Evolutionary conservation across 2,888 invertebrate species (phyloP), one percentile per base, ranked within the genome.

Genomic region (Spisula solida): DNA sequence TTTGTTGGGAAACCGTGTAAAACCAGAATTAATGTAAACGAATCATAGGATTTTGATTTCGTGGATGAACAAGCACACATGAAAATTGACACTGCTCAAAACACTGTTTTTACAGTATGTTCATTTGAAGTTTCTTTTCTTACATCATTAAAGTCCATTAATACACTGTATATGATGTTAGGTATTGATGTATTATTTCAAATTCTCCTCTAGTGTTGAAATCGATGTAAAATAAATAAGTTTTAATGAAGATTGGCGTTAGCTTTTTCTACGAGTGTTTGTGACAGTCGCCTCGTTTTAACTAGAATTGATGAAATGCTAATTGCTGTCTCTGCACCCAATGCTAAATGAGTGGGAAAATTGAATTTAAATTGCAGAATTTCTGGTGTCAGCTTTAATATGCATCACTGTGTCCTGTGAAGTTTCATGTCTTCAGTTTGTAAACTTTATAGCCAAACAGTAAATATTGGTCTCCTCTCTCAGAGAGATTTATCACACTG

Each of bases 221-320:
- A 75, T 34, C 29, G 34, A 34, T 75, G 75, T 34, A 34, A 34
- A 75, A 75, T 75, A 75, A 75, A 75, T 75, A 75, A 75, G 75
- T 75, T 75, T 34, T 34, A 18, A 75, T 75, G 34, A 75, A 75
- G 31, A 75, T 75, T 34, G 75, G 75, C 75, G 31, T 75, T 34
- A 75, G 34, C 25, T 34, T 6, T 18, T 31, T 16, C 31, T 34
- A 34, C 5, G 75, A 34, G 75, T 31, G 75, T 34, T 34, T 75
- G 60, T 66, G 60, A 66, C n/a, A 25, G 60, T 25, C 60, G 20
- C 25, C 18, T 75, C 6, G 75, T 75, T 29, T 41, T 75, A 75
- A 75, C 34, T 16, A 34, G 25, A 75, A 75, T 75, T 75, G 75
- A 75, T 75, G 18, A 6, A 75, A 34, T 75, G 75, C 34, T 75